Evolutionary conservation across 2,888 invertebrate species (phyloP).

Genomic region (Drosophila merina): DNA sequence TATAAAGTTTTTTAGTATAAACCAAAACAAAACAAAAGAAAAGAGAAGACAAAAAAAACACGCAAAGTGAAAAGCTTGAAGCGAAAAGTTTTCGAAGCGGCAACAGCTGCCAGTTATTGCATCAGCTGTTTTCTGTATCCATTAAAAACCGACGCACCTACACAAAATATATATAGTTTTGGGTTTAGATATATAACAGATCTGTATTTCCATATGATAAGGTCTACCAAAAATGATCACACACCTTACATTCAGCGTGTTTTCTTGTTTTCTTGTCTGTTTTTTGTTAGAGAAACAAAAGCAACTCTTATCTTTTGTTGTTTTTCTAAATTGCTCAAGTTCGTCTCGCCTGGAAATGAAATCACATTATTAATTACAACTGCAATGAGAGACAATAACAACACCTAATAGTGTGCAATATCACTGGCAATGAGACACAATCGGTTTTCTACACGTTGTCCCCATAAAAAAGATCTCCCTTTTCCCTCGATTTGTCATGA

Average conservation of each 20-base stretch:
- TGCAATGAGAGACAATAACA: slow-evolving; percentile 46
- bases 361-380: slow-evolving; percentile 56
- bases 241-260: slow-evolving; percentile 6
- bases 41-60: not conserved
- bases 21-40: slow-evolving; percentile 28
- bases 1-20: not conserved
- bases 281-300: slow-evolving; percentile 16
- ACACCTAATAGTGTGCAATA: slow-evolving; percentile 26
- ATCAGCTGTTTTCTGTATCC: slow-evolving; percentile 68
- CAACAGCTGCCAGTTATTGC: slow-evolving; percentile 69
- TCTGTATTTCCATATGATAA: slow-evolving; percentile 20
- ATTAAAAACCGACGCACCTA: slow-evolving; percentile 37
- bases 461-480: slow-evolving; percentile 12
- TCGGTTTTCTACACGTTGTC: slow-evolving; percentile 22
- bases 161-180: not conserved
- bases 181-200: not conserved
- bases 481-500: not conserved
- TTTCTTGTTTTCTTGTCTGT: not conserved
- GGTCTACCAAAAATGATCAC: slow-evolving; percentile 5
- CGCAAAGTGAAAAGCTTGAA: slow-evolving; percentile 42
- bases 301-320: slow-evolving; percentile 16
- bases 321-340: slow-evolving; percentile 46
- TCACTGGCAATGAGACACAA: slow-evolving; percentile 32
- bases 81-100: slow-evolving; percentile 34
- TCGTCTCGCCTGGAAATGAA: slow-evolving; percentile 43